phyloP scores from a whole-genome alignment of 2,888 invertebrate species.

The Cordylochernes scorpioides region DNA sequence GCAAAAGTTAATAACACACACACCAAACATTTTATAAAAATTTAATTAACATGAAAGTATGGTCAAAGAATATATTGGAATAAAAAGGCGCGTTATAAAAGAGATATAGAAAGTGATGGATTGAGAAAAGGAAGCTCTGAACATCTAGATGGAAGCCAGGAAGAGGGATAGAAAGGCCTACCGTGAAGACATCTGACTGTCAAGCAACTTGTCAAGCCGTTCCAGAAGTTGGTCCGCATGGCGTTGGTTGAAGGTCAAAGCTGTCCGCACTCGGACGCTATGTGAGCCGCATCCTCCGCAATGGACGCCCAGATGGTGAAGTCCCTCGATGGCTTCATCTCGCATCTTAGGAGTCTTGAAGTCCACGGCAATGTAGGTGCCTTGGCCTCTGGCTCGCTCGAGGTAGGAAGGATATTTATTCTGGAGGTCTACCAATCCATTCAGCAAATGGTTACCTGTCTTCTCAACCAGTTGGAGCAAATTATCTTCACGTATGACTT shows the following conservation, averaged over 20 bases:
- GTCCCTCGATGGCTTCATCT: constrained; percentile 37
- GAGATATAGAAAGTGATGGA: no score
- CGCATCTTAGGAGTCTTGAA: constrained; percentile 34
- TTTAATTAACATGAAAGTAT: no score
- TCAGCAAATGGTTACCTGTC: constrained; percentile 32
- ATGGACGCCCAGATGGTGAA: constrained; percentile 38
- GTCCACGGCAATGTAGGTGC: constrained; percentile 60
- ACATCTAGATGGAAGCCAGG: no score
- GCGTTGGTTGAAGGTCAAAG: constrained; percentile 51
- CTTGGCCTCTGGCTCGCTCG: constrained; percentile 62
- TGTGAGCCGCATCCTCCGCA: constrained; percentile 56
- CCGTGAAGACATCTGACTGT: no score
- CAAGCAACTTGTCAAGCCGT: no score
- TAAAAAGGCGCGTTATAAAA: no score
- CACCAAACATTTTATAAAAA: no score
- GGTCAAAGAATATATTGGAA: no score
- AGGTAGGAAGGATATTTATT: no score
- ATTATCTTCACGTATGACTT: constrained; percentile 50
- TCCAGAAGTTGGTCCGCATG: constrained; percentile 74
- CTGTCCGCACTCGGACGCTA: constrained; percentile 59
- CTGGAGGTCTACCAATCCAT: constrained; percentile 20
- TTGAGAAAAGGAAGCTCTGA: no score
- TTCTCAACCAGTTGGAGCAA: constrained; percentile 41
- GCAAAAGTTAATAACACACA: no score
- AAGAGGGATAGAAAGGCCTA: no score